A percentile compares a stretch with the other conserved stretches of the same genome.
phyloP scores from a whole-genome alignment of 2,113 vertebrate species.

The Sphaerodactylus townsendi region DNA sequence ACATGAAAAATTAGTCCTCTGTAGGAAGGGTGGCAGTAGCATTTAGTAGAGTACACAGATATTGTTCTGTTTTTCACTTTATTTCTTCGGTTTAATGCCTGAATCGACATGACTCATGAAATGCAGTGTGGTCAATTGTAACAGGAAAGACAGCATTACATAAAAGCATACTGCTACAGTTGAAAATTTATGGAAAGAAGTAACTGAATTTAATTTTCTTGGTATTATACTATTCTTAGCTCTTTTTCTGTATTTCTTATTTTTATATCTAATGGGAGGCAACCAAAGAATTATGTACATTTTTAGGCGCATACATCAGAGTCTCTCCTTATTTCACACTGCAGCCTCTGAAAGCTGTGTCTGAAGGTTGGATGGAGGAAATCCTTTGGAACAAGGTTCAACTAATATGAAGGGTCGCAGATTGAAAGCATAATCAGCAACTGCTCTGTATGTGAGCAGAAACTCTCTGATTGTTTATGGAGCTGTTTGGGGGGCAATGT shows the following conservation, averaged over 20 bases:
- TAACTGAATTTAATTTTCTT: background rate
- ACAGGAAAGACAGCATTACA: background rate
- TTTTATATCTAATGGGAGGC: background rate
- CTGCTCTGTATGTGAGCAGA: no score
- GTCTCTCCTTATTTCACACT: background rate
- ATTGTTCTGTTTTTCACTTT: background rate
- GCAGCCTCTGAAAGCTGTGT: background rate
- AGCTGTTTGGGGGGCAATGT: no score
- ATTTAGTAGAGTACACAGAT: no score
- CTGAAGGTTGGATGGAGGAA: background rate
- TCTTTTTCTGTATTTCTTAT: background rate
- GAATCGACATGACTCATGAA: background rate
- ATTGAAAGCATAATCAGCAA: background rate
- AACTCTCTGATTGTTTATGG: no score
- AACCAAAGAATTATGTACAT: background rate
- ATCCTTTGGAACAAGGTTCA: background rate
- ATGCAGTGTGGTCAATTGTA: background rate
- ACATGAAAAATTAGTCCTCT: background rate
- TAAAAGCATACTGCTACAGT: background rate
- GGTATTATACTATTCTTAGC: background rate
- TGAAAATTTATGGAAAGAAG: background rate
- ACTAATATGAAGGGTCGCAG: background rate
- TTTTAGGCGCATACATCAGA: background rate
- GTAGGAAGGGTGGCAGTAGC: background rate
- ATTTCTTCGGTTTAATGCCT: background rate